Evolutionary conservation across 37 sponge, comb jelly and placozoan genomes (phyloP).

Genomic region (Cladorhizidae sp.): DNA sequence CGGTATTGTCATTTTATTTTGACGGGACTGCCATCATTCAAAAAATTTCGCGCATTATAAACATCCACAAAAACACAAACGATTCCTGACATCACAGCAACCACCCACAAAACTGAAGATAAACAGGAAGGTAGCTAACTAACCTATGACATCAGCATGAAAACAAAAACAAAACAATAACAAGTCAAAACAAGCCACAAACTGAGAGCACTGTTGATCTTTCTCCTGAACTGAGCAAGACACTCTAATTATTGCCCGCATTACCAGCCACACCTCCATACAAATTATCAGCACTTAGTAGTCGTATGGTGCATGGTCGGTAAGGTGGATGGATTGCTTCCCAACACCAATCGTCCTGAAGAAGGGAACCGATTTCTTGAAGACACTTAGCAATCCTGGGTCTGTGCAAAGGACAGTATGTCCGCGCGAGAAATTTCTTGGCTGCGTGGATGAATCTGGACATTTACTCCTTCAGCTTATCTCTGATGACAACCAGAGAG

Average conservation of each 20-base stretch:
- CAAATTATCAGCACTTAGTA: background rate
- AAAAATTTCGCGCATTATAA: too few relatives aligned
- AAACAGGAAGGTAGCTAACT: too few relatives aligned
- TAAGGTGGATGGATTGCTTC: constrained; percentile 29
- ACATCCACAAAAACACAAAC: too few relatives aligned
- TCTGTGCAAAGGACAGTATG: constrained; percentile 23
- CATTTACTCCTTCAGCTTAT: constrained; percentile 15
- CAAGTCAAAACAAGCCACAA: too few relatives aligned
- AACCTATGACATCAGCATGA: too few relatives aligned
- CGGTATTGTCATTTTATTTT: too few relatives aligned
- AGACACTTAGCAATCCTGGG: background rate
- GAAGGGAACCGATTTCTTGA: constrained; percentile 23
- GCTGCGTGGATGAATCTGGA: constrained; percentile 16
- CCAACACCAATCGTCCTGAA: constrained; percentile 41
- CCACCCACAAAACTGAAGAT: too few relatives aligned
- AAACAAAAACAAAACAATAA: too few relatives aligned
- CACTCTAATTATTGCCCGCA: background rate
- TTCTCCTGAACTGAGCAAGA: too few relatives aligned
- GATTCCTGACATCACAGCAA: too few relatives aligned
- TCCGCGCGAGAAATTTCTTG: constrained; percentile 30
- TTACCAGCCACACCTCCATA: background rate
- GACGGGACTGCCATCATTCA: too few relatives aligned
- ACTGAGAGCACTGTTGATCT: too few relatives aligned
- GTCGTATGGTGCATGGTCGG: background rate
- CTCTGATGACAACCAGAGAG: constrained; percentile 4